These are phyloP conservation scores for Drosophila birchii DNA, from an alignment of 2,888 invertebrate genomes.

Conservation along the genomic window DNA sequence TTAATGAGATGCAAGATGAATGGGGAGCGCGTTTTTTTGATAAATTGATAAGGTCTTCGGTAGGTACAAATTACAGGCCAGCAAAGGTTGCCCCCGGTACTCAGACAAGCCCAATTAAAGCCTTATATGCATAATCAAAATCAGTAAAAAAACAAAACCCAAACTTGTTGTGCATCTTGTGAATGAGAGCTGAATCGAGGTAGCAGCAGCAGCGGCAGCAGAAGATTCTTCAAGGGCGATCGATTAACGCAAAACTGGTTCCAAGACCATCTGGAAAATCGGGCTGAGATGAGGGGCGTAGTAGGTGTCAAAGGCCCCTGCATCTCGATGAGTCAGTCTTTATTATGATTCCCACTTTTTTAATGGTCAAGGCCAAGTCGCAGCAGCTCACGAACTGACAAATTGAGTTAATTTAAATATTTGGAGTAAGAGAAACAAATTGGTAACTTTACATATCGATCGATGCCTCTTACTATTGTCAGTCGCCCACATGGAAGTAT, in stretches of 20 bases:
- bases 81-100: conserved; percentile 35
- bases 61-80: conserved; percentile 63
- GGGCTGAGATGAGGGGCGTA: conserved; percentile 13
- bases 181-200: conserved; percentile 55
- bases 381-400: conserved; percentile 64
- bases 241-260: conserved; percentile 60
- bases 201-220: conserved; percentile 13
- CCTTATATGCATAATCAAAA: conserved; percentile 26
- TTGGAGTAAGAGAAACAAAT: conserved; percentile 40
- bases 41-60: conserved; percentile 71
- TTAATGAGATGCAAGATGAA: conserved; percentile 70
- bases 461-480: conserved; percentile 17
- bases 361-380: conserved; percentile 60
- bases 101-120: conserved; percentile 62
- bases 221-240: conserved; percentile 32
- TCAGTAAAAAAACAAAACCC: conserved; percentile 20
- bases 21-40: conserved; percentile 58
- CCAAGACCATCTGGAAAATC: conserved; percentile 20
- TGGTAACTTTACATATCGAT: background rate
- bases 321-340: conserved; percentile 55
- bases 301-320: conserved; percentile 64
- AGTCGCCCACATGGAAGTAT: conserved; percentile 24
- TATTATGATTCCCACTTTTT: background rate
- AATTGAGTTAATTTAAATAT: conserved; percentile 75
- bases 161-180: conserved; percentile 73